Base-by-base conservation (phyloP, 2,888 invertebrate species). In the Xestobium rufovillosum region DNA sequence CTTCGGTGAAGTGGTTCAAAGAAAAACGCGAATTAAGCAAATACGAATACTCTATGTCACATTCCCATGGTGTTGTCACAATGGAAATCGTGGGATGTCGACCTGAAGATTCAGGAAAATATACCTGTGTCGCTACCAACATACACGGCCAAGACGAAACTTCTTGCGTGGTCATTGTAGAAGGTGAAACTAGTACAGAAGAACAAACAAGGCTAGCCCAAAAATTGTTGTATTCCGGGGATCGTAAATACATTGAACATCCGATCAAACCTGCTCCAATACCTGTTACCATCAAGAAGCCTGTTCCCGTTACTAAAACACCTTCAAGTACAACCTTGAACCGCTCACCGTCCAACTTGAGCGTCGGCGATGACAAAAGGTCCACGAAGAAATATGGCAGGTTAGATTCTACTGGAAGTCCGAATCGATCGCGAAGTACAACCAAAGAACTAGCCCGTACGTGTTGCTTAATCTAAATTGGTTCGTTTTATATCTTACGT, bases 21-120 rank as follows among this genome's bases (percentile, higher is more conserved):
- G 95, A 97, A 60, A 86, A 83, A 47, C 78, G 82, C 31, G 96
- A 96, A 66, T 72, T 99, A 15, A 85, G 82, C 38, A 88, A 86
- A 64, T 83, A 85, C 60, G 90, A 94, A 54, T 95, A 89, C 66
- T 77, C 88, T 36, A 90, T 94, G 82, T 77, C 83, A 3, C 82
- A 86, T 60, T 79, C 91, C 2, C 92, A 94, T 65, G 98, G 98
- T 52, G 95, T 99, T 29, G 87, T 95, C 35, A 91, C 95, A 1
- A 79, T 98, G 71, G 98, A 99, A 73, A 94, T 98, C 53, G 78
- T 88, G 48, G 90, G 91, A 67, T 94, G 95, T 62, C 82, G 85
- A 55, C 85, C 92, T 1, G 84, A 84, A 40, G 98, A 99, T 71
- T 91, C 94, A 44, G 98, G 98, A 50, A 91, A 88, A 63, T 99